Percentiles rank a stretch among this genome's conserved stretches.
These are phyloP conservation scores for Aphelenchoides besseyi DNA, from an alignment of 1,140 invertebrate species.

Conservation along the genomic window DNA sequence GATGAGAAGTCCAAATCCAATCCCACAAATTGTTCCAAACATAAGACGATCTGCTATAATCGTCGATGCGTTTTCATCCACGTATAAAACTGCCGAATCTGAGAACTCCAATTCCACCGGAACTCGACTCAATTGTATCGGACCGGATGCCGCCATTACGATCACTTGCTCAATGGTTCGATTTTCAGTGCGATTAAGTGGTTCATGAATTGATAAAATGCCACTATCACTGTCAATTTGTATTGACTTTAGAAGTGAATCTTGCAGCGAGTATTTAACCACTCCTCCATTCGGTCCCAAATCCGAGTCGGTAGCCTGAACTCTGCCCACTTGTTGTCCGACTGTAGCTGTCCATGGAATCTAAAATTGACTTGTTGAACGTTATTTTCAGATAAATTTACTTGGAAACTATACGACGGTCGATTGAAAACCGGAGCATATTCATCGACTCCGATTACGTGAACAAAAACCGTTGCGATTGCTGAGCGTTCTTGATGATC, in stretches of 20 bases:
- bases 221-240: constrained; percentile 44
- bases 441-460: constrained; percentile 54
- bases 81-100: not conserved
- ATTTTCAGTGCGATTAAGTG: constrained; percentile 19
- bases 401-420: constrained; percentile 53
- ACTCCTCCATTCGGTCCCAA: constrained; percentile 44
- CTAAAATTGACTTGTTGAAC: constrained; percentile 30
- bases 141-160: constrained; percentile 39
- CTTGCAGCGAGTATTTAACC: constrained; percentile 39
- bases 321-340: constrained; percentile 42
- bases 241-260: constrained; percentile 19
- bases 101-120: constrained; percentile 30
- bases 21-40: constrained; percentile 7
- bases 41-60: constrained; percentile 20
- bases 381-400: constrained; percentile 14
- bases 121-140: constrained; percentile 22
- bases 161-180: constrained; percentile 47
- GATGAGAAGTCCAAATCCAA: constrained; percentile 23
- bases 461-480: constrained; percentile 43
- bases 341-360: constrained; percentile 40
- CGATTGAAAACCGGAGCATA: constrained; percentile 55
- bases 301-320: constrained; percentile 49
- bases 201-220: constrained; percentile 14
- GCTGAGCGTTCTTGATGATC: constrained; percentile 47
- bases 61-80: constrained; percentile 14